Evolutionary conservation across 2,888 invertebrate genomes (phyloP).

Genomic region (Odontomyia ornata): DNA sequence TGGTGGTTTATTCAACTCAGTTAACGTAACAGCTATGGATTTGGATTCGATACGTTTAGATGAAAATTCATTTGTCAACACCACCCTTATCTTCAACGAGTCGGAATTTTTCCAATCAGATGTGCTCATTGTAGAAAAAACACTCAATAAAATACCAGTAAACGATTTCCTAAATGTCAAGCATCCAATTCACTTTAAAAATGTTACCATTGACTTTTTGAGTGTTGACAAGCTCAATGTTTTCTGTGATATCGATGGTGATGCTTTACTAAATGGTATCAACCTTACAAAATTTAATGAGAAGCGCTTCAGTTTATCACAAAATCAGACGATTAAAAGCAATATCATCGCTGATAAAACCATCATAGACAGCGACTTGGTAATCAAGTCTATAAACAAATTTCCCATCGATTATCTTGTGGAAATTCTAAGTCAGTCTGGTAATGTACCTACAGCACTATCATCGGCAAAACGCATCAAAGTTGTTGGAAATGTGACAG

Average conservation of each 20-base stretch:
- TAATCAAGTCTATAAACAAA: constrained; percentile 61
- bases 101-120: constrained; percentile 54
- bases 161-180: constrained; percentile 56
- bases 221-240: constrained; percentile 57
- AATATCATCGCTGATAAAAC: constrained; percentile 58
- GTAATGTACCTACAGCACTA: constrained; percentile 59
- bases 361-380: constrained; percentile 57
- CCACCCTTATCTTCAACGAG: constrained; percentile 61
- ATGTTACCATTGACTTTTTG: constrained; percentile 52
- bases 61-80: constrained; percentile 61
- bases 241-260: constrained; percentile 60
- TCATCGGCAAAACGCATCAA: constrained; percentile 59
- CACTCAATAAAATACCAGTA: constrained; percentile 61
- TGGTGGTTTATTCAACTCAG: constrained; percentile 62
- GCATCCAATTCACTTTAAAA: constrained; percentile 53
- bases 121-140: constrained; percentile 58
- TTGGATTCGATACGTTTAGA: constrained; percentile 62
- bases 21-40: constrained; percentile 64
- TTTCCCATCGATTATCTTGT: constrained; percentile 57
- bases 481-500: constrained; percentile 60
- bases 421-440: constrained; percentile 55
- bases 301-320: constrained; percentile 58
- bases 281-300: constrained; percentile 58
- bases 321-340: constrained; percentile 55
- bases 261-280: constrained; percentile 56